Conservation (phyloP, 2,797 vertebrate genomes). For the Chaunax sp. region DNA sequence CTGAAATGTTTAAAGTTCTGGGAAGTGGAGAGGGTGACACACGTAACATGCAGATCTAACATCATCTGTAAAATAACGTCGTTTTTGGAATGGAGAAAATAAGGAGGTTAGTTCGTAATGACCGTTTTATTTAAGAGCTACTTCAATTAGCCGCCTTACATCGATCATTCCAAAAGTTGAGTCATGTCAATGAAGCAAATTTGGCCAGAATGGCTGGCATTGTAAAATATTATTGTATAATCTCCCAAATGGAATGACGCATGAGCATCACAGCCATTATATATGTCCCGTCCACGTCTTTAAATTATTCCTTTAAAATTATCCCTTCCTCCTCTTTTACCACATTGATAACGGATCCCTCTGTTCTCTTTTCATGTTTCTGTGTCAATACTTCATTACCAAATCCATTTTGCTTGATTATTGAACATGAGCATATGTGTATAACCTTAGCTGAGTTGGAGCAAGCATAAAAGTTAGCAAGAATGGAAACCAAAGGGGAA, state of each 20-base stretch:
- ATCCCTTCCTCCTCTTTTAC: too few relatives aligned
- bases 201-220: conserved; percentile 60
- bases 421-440: too few relatives aligned
- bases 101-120: conserved; percentile 27
- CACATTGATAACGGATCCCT: too few relatives aligned
- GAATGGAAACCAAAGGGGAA: too few relatives aligned
- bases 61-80: conserved; percentile 45
- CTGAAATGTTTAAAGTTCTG: conserved; percentile 58
- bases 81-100: conserved; percentile 46
- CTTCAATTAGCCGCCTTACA: conserved; percentile 53
- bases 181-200: conserved; percentile 72
- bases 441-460: too few relatives aligned
- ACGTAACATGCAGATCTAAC: conserved; percentile 51
- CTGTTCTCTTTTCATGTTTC: too few relatives aligned
- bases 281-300: too few relatives aligned
- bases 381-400: too few relatives aligned
- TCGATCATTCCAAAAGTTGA: conserved; percentile 62
- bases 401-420: too few relatives aligned
- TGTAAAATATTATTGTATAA: conserved; percentile 66
- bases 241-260: conserved; percentile 58
- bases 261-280: not conserved
- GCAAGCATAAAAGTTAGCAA: too few relatives aligned
- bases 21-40: conserved; percentile 64
- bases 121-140: conserved; percentile 42
- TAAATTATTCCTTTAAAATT: too few relatives aligned